phyloP scores from a whole-genome alignment of 2,888 invertebrate species.

The Melinaea menophilus region DNA sequence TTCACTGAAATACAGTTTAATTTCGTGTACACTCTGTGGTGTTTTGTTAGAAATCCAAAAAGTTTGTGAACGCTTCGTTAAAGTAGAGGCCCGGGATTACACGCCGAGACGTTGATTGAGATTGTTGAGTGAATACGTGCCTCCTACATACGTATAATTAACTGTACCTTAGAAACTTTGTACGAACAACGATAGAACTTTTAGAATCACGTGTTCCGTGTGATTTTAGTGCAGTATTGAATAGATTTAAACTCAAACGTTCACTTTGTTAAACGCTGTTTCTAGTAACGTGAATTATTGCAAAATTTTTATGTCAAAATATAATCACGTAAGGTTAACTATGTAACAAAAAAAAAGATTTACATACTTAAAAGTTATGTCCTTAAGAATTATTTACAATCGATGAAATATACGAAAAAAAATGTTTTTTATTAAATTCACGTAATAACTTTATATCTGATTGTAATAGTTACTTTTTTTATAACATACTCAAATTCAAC shows the following conservation, averaged over 20 bases:
- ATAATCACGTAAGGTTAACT: too few relatives aligned
- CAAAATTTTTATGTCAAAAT: too few relatives aligned
- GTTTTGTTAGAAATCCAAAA: constrained; percentile 62
- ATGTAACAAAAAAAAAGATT: too few relatives aligned
- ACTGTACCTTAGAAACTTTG: constrained; percentile 23
- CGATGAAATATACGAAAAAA: too few relatives aligned
- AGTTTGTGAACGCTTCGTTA: constrained; percentile 64
- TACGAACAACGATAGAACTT: constrained; percentile 26
- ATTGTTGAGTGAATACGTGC: constrained; percentile 42
- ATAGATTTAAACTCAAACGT: constrained; percentile 28
- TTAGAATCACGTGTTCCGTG: constrained; percentile 23
- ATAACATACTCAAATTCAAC: too few relatives aligned
- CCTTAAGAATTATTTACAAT: too few relatives aligned
- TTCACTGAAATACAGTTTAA: constrained; percentile 33
- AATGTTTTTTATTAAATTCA: too few relatives aligned
- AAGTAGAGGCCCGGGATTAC: constrained; percentile 63
- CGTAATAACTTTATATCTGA: too few relatives aligned
- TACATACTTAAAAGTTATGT: too few relatives aligned
- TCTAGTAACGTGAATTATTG: too few relatives aligned
- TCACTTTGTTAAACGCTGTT: constrained; percentile 22
- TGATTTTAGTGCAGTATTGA: constrained; percentile 21
- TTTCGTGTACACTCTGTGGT: constrained; percentile 36
- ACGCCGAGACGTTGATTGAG: constrained; percentile 51
- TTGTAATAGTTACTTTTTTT: too few relatives aligned
- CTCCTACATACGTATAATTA: constrained; percentile 30